These are phyloP conservation scores for Kryptopterus vitreolus DNA, from an alignment of 2,797 vertebrate genomes.

Conservation along the genomic window DNA sequence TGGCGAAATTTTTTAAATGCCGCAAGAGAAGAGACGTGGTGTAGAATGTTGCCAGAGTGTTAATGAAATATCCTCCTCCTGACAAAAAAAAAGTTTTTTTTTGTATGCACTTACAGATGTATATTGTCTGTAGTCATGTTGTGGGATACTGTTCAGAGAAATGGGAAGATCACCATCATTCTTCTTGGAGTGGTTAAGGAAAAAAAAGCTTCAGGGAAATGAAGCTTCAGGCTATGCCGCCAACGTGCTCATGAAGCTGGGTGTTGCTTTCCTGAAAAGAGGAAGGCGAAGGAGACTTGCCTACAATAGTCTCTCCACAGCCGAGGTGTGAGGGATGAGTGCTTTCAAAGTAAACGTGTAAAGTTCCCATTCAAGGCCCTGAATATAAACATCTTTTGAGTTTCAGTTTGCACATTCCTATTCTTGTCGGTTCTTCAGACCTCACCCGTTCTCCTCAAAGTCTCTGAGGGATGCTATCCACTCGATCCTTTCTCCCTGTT, in stretches of 20 bases:
- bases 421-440: slow-evolving; percentile 45
- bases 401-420: slow-evolving; percentile 48
- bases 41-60: slow-evolving; percentile 3
- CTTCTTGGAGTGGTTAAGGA: slow-evolving; percentile 39
- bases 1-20: slow-evolving; percentile 1
- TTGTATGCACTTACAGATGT: slow-evolving; percentile 28
- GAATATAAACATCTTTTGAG: slow-evolving; percentile 50
- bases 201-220: slow-evolving; percentile 27
- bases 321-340: slow-evolving; percentile 39
- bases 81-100: not conserved
- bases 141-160: slow-evolving; percentile 36
- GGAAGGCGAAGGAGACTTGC: slow-evolving; percentile 16
- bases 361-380: slow-evolving; percentile 44
- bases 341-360: slow-evolving; percentile 52
- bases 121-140: slow-evolving; percentile 19
- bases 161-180: slow-evolving; percentile 55
- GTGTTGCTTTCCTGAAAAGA: slow-evolving; percentile 43
- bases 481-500: slow-evolving; percentile 11
- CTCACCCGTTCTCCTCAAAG: not conserved
- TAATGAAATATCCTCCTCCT: slow-evolving; percentile 15
- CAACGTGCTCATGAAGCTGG: slow-evolving; percentile 28
- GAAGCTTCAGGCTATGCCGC: slow-evolving; percentile 46
- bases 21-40: not conserved
- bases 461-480: slow-evolving; percentile 19
- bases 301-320: slow-evolving; percentile 30